phyloP scores from a whole-genome alignment of 1,140 invertebrate genomes.

The Gyrodactylus bullatarudis region DNA sequence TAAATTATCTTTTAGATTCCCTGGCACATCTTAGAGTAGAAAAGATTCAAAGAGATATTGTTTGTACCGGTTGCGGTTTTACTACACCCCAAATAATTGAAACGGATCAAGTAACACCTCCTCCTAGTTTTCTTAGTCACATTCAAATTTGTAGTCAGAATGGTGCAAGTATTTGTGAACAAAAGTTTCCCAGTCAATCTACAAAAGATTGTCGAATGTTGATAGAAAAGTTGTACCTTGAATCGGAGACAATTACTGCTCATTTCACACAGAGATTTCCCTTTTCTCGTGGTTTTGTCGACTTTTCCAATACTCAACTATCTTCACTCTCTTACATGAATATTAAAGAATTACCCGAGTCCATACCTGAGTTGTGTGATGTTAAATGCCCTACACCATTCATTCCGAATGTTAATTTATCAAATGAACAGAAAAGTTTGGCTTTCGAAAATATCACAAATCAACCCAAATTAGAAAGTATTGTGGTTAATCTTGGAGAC shows the following conservation, averaged over 20 bases:
- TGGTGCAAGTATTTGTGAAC: not conserved
- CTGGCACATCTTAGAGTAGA: not conserved
- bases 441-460: not conserved
- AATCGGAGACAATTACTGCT: not conserved
- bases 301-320: not conserved
- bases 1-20: not conserved
- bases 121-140: not conserved
- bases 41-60: not conserved
- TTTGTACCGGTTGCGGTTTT: not conserved
- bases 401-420: too few species aligned
- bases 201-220: not conserved
- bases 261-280: not conserved
- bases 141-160: not conserved
- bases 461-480: not conserved
- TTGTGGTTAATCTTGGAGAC: not conserved
- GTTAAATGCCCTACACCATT: too few species aligned
- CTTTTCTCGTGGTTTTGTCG: not conserved
- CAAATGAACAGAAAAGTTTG: not conserved
- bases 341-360: not conserved
- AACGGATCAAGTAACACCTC: not conserved
- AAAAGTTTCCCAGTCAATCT: not conserved
- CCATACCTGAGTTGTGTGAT: not conserved
- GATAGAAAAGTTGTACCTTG: not conserved
- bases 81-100: not conserved
- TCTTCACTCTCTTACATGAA: not conserved